phyloP scores from a whole-genome alignment of 2,888 invertebrate species.

The Nasonia oneida region DNA sequence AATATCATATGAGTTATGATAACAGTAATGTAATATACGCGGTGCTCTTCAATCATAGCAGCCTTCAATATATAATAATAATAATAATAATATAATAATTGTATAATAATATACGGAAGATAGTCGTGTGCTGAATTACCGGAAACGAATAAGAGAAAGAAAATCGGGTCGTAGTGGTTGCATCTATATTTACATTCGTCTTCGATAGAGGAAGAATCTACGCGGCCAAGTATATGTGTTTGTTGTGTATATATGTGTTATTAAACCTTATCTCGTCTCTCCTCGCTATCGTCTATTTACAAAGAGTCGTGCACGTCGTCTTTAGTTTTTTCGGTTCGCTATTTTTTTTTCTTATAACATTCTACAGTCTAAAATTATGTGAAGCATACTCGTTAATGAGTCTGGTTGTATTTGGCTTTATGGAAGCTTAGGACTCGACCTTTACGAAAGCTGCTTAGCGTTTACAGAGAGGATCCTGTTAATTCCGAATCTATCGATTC shows the following conservation, averaged over 20 bases:
- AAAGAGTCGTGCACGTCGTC: conserved; percentile 39
- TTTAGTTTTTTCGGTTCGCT: not conserved
- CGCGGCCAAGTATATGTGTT: not conserved
- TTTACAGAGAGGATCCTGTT: not conserved
- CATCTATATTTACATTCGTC: conserved; percentile 56
- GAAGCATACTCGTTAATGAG: not conserved
- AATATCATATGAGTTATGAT: not conserved
- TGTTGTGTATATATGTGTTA: not conserved
- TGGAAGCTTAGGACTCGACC: not conserved
- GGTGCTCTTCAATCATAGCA: not conserved
- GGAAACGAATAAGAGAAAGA: not conserved
- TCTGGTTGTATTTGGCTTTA: not conserved
- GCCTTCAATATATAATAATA: conserved; percentile 23
- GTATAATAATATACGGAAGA: conserved; percentile 28
- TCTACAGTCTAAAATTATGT: not conserved
- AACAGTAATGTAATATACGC: conserved; percentile 1
- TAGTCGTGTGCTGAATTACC: conserved; percentile 11
- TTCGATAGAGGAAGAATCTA: conserved; percentile 7
- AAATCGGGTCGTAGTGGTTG: conserved; percentile 32
- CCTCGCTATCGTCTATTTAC: conserved; percentile 56
- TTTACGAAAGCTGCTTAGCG: conserved; percentile 5
- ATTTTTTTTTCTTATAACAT: not conserved
- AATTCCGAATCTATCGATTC: conserved; percentile 38
- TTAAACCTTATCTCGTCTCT: conserved; percentile 26
- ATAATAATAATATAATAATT: conserved; percentile 2